Base-by-base conservation (phyloP, 2,113 vertebrate species). In the Hydrolagus affinis region DNA sequence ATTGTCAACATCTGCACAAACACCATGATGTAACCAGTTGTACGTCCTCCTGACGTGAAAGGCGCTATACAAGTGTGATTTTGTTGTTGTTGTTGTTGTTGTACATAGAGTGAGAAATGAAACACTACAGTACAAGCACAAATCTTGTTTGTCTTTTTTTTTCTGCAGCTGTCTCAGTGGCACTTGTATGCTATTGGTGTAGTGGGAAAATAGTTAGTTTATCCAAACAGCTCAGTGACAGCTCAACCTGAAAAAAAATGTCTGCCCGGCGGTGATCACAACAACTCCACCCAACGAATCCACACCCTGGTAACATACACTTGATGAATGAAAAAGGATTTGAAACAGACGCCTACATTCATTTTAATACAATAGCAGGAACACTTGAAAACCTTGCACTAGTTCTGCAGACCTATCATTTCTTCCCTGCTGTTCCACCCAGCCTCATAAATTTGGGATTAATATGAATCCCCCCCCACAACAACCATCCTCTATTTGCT, bases 241-340 rank as follows among this genome's bases (percentile, higher is more conserved):
- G 25, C 19, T 83, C 66, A 83, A 83, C 66, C 30, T 80, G 30
- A 30, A 32, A 44, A n/a, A 74, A 80, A 83, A 83, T 83, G 62
- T 10, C 28, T 83, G 78, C 62, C 78, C 28, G 21, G 15, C 23
- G 60, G 60, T 68, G 60, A 68, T 30, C 8, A 83, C 21, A 60
- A 28, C 21, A 62, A 28, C 25, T 80, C 77, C 32, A 17, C 25
- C 25, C 17, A 30, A 3, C 12, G 9, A 44, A 64, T 56, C 78
- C 78, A 83, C 78, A 32, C 78, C 78, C 60, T 83, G 14, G 32
- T 66, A 66, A 83, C 32, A 32, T 66, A 83, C 66, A 30, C 25
- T 11, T 66, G 60, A 66, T 32, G 78, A 83, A 83, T 32, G 57
- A 23, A 23, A 77, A 78, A 62, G n/a, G 15, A 66, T 83, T 83